Conservation (phyloP, 2,888 invertebrate species). For the Quadroppia sp. region DNA sequence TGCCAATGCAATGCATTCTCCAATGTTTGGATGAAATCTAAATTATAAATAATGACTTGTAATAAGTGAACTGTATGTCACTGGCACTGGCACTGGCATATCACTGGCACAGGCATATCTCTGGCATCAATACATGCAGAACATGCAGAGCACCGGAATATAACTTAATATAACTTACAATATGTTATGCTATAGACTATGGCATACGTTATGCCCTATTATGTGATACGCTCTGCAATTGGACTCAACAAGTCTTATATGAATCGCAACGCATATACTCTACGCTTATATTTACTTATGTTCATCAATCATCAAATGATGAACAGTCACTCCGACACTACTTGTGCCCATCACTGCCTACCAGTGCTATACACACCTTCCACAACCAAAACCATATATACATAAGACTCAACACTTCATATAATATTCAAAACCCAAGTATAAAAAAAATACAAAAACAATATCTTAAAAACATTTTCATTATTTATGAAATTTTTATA, state of each 20-base stretch:
- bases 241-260: slow-evolving; percentile 28
- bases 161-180: background rate
- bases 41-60: slow-evolving; percentile 31
- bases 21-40: slow-evolving; percentile 7
- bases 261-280: slow-evolving; percentile 22
- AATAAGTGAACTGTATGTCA: background rate
- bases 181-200: no score
- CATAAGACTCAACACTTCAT: no score
- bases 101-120: background rate
- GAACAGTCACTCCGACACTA: background rate
- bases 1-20: background rate
- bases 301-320: slow-evolving; percentile 26
- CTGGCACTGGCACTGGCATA: background rate
- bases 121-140: background rate
- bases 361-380: no score
- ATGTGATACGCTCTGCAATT: slow-evolving; percentile 3
- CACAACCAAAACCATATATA: no score
- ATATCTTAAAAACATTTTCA: no score
- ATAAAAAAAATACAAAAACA: no score
- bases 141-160: background rate
- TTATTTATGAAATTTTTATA: no score
- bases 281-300: slow-evolving; percentile 7
- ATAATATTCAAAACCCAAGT: no score
- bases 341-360: background rate
- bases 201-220: slow-evolving; percentile 6